These are phyloP conservation scores for Proisotoma minuta DNA, from an alignment of 2,888 invertebrate species.

Conservation along the genomic window DNA sequence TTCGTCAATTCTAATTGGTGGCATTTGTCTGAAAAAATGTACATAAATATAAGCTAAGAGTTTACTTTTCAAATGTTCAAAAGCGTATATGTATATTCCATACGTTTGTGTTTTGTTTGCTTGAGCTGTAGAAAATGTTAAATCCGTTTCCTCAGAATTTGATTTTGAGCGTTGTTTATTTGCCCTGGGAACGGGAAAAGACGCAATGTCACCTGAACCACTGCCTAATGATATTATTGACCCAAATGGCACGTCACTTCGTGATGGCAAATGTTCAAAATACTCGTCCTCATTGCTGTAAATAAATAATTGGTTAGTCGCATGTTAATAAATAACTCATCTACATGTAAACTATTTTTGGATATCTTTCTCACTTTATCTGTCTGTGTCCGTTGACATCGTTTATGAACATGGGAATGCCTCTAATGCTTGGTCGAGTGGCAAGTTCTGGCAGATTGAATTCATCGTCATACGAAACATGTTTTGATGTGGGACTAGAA, in stretches of 20 bases:
- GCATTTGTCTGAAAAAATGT: slow-evolving; percentile 30
- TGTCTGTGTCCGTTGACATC: background rate
- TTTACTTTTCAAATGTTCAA: no score
- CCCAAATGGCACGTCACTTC: slow-evolving; percentile 46
- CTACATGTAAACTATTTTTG: background rate
- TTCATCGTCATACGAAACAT: slow-evolving; percentile 6
- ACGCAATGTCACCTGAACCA: slow-evolving; percentile 44
- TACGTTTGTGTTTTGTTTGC: no score
- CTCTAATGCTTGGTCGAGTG: slow-evolving; percentile 17
- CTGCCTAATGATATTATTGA: slow-evolving; percentile 42
- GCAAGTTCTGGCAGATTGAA: background rate
- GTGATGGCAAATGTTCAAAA: slow-evolving; percentile 10
- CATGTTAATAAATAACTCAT: no score
- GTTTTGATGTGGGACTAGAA: slow-evolving; percentile 21
- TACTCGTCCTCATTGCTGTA: slow-evolving; percentile 21
- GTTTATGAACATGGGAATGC: slow-evolving; percentile 22
- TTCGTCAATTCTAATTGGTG: slow-evolving; percentile 34
- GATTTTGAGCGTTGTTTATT: no score
- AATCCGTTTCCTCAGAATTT: no score
- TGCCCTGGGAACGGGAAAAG: slow-evolving; percentile 37
- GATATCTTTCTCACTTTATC: background rate
- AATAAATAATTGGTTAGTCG: no score
- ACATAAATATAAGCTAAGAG: no score
- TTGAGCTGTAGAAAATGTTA: no score
- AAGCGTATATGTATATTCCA: no score